These are phyloP conservation scores for Thyatira batis DNA, from an alignment of 2,888 invertebrate species.

Conservation along the genomic window DNA sequence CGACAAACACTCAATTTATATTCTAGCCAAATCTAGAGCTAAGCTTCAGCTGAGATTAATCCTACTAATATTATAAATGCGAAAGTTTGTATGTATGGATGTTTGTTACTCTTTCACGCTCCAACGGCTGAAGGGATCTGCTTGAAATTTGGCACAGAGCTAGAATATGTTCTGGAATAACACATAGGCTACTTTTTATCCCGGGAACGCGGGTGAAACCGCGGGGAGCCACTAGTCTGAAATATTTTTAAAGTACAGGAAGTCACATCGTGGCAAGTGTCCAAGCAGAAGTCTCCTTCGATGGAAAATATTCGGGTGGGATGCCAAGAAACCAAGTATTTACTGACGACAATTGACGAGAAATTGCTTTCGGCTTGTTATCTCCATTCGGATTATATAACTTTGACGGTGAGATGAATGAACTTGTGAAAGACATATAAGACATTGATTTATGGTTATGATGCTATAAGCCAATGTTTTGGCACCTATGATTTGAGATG, in stretches of 20 bases:
- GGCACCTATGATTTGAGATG: too few relatives aligned
- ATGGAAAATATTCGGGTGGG: background rate
- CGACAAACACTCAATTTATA: background rate
- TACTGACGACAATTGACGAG: background rate
- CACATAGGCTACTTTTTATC: too few relatives aligned
- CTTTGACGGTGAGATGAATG: background rate
- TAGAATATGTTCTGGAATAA: too few relatives aligned
- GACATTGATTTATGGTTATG: background rate
- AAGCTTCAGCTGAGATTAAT: background rate
- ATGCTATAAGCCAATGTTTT: too few relatives aligned
- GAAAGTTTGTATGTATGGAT: too few relatives aligned
- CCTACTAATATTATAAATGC: too few relatives aligned
- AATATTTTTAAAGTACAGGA: background rate
- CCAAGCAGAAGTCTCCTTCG: background rate
- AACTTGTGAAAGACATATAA: background rate
- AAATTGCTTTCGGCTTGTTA: background rate
- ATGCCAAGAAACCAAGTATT: background rate
- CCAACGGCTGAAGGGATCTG: too few relatives aligned
- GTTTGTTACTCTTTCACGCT: too few relatives aligned
- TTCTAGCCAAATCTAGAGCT: background rate
- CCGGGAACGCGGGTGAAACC: too few relatives aligned
- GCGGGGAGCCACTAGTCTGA: too few relatives aligned
- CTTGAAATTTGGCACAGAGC: too few relatives aligned
- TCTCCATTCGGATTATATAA: background rate
- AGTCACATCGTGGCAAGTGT: background rate